Percentiles rank a stretch among this genome's conserved stretches.
Evolutionary conservation across 2,797 vertebrate species (phyloP).

Genomic region (Distichodus sexfasciatus): DNA sequence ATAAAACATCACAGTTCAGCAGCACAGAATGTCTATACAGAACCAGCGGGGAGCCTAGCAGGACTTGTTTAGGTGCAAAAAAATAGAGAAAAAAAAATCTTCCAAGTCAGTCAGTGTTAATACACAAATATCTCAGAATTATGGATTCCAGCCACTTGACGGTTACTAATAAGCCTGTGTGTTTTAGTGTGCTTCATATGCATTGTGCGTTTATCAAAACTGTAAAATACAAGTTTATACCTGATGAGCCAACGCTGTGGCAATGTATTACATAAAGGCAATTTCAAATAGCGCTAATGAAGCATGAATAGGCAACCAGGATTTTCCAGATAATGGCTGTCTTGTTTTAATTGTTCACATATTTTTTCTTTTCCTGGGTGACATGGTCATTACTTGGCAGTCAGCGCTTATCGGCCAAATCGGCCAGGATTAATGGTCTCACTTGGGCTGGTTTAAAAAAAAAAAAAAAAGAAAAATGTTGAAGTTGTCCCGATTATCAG

Average conservation of each 20-base stretch:
- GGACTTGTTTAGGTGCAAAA: neutral
- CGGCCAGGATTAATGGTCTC: conserved; percentile 99
- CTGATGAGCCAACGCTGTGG: conserved; percentile 78
- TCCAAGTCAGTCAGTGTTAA: neutral
- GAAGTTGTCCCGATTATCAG: conserved; percentile 99
- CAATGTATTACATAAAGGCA: conserved; percentile 79
- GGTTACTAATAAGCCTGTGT: neutral
- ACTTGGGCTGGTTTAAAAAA: conserved; percentile 93
- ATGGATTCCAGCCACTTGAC: neutral
- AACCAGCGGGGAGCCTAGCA: neutral
- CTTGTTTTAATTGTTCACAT: conserved; percentile 99
- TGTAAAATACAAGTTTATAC: conserved; percentile 28
- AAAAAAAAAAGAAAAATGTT: conserved; percentile 97
- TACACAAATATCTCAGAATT: neutral
- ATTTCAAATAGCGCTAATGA: conserved; percentile 86
- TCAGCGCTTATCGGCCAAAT: conserved; percentile 96
- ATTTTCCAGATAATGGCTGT: conserved; percentile 84
- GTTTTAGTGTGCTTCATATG: neutral
- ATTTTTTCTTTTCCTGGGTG: conserved; percentile 87
- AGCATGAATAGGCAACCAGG: conserved; percentile 75
- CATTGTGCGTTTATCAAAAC: neutral
- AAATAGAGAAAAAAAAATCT: neutral
- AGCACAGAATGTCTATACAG: neutral
- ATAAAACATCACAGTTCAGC: no score
- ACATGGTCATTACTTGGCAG: conserved; percentile 98